These are phyloP conservation scores for Daubentonia madagascariensis DNA, from an alignment of 2,113 vertebrate species.

Conservation along the genomic window DNA sequence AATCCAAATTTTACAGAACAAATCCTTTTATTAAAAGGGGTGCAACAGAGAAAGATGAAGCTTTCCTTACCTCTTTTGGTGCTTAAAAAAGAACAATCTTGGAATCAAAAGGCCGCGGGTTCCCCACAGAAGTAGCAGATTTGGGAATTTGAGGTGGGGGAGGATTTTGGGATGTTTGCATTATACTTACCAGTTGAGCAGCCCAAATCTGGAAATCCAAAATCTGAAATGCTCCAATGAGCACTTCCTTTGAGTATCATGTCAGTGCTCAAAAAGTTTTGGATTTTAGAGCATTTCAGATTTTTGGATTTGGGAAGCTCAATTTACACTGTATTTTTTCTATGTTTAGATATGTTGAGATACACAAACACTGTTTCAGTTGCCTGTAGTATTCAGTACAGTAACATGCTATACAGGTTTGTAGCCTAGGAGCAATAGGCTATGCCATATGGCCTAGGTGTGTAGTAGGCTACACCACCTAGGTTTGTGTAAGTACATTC, in stretches of 20 bases:
- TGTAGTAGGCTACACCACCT: not conserved
- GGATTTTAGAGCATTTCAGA: not conserved
- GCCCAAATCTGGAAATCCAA: not conserved
- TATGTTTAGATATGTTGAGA: not conserved
- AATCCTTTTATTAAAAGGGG: too few species aligned
- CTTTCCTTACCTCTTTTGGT: too few species aligned
- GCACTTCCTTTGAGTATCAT: not conserved
- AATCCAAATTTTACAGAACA: too few species aligned
- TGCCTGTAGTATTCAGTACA: not conserved
- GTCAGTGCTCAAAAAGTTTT: not conserved
- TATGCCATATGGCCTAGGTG: not conserved
- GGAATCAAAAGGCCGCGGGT: too few species aligned
- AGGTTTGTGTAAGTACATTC: not conserved
- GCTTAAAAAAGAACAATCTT: too few species aligned
- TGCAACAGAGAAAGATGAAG: too few species aligned
- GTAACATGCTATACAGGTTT: not conserved
- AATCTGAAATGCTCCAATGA: not conserved
- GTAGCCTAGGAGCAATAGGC: not conserved
- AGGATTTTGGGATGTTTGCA: not conserved
- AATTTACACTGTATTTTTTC: not conserved
- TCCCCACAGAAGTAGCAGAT: too few species aligned
- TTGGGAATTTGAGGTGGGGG: too few species aligned
- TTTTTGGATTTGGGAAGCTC: not conserved
- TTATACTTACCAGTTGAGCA: not conserved
- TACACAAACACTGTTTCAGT: not conserved